A percentile compares a stretch with the other conserved stretches of the same genome.
phyloP scores from a whole-genome alignment of 2,797 vertebrate species.

The Denticeps clupeoides region DNA sequence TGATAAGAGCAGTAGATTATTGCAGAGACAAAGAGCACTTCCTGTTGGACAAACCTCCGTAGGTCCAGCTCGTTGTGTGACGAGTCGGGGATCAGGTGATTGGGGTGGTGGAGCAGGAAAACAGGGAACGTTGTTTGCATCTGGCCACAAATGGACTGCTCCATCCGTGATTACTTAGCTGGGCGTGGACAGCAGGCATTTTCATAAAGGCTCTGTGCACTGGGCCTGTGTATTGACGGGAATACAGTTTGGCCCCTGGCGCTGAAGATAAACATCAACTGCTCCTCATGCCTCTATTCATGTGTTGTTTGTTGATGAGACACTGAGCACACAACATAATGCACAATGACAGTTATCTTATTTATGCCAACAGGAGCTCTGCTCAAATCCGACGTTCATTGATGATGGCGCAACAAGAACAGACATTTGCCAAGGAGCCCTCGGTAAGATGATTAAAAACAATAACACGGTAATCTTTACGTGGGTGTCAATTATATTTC shows the following conservation, averaged over 20 bases:
- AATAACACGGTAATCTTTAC: neutral
- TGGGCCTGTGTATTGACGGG: neutral
- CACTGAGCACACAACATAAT: too few species aligned
- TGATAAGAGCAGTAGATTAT: too few species aligned
- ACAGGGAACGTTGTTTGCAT: neutral
- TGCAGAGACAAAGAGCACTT: too few species aligned
- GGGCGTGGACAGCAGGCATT: neutral
- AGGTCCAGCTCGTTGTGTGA: too few species aligned
- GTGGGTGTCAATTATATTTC: too few species aligned
- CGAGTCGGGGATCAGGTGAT: too few species aligned
- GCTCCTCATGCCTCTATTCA: too few species aligned
- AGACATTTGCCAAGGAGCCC: constrained; percentile 76
- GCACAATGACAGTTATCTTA: neutral
- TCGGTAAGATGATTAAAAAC: constrained; percentile 56
- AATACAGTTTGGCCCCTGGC: too few species aligned
- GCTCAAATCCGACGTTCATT: constrained; percentile 66
- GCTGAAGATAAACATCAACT: too few species aligned
- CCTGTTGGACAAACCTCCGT: too few species aligned
- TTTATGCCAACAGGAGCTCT: constrained; percentile 61
- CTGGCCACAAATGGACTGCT: neutral
- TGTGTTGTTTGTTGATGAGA: too few species aligned
- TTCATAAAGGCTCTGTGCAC: neutral
- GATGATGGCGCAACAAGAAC: constrained; percentile 66
- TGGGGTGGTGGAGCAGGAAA: neutral
- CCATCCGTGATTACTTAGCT: neutral